Base-by-base conservation (phyloP, 2,113 vertebrate genomes). In the Coregonus clupeaformis region DNA sequence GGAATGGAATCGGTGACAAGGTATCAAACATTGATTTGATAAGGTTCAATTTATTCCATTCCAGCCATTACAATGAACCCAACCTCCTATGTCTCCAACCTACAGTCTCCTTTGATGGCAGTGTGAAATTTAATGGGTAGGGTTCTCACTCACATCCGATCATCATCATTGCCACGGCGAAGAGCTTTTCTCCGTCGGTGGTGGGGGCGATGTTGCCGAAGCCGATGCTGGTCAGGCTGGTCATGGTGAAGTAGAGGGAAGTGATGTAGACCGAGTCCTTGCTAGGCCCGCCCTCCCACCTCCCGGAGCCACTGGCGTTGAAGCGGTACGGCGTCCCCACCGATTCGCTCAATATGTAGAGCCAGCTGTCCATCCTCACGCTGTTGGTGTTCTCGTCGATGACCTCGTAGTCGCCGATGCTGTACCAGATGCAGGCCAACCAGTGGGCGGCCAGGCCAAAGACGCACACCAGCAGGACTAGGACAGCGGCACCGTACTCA, bases 141-240 rank as follows among this genome's bases (percentile, higher is more conserved):
- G 36, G 24, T 3, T 45, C 14, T 2, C 88, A 97, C 97, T 99
- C 85, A 99, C 97, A 99, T 88, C 97, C 97, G 74, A 99, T 97
- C 97, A 99, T 99, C 97, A 99, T 99, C 94, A 98, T 99, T 80
- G 97, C 97, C 80, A 99, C 97, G 0, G 97, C 97, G 55, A 99
- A 99, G 89, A 98, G 96, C 93, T 99, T 99, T 93, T 99, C 97
- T 0, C 95, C 96, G 14, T 99, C 96, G 0, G 97, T 98, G 25
- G 96, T 98, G 0, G 97, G 97, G 12, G 97, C 96, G 0, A 99
- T 98, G 91, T 99, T 99, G 0, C 97, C 97, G 52, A 99, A 99
- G 36, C 97, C 97, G 82, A 98, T 97, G 4, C 96, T 97, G 82
- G 97, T 99, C 81, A 99, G 94, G 71, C 97, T 98, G 83, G 97